phyloP scores from a whole-genome alignment of 2,113 vertebrate genomes.

The Chaenogobius annularis region DNA sequence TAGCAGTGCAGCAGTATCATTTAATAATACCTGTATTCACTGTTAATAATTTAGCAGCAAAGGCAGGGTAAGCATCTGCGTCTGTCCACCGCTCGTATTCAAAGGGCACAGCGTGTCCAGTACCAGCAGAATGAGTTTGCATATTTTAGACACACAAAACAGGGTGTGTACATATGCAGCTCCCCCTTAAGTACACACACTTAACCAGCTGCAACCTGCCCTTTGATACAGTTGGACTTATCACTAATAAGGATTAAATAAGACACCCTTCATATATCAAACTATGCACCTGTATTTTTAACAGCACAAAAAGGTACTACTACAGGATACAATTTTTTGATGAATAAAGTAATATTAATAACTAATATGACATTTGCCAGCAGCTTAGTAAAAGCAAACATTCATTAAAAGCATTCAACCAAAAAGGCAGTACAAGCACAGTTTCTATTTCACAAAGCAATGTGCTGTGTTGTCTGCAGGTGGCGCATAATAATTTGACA shows the following conservation, averaged over 20 bases:
- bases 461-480: not conserved
- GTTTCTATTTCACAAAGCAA: not conserved
- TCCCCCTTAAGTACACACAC: constrained; percentile 13
- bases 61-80: constrained; percentile 40
- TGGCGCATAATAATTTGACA: no score
- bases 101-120: constrained; percentile 32
- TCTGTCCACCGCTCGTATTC: constrained; percentile 31
- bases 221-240: constrained; percentile 28
- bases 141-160: constrained; percentile 34
- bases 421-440: not conserved
- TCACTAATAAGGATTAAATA: constrained; percentile 9
- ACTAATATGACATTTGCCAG: not conserved
- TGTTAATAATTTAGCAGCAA: constrained; percentile 72
- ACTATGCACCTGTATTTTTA: not conserved
- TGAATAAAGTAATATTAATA: no score
- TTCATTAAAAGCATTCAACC: not conserved
- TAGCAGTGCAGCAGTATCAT: constrained; percentile 33
- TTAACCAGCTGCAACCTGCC: constrained; percentile 41
- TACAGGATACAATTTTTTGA: not conserved
- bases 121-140: constrained; percentile 28
- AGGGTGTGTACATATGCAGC: constrained; percentile 15
- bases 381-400: not conserved
- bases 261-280: not conserved
- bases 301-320: not conserved
- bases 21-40: constrained; percentile 43